phyloP scores from a whole-genome alignment of 2,113 vertebrate species.

The Lepus europaeus region DNA sequence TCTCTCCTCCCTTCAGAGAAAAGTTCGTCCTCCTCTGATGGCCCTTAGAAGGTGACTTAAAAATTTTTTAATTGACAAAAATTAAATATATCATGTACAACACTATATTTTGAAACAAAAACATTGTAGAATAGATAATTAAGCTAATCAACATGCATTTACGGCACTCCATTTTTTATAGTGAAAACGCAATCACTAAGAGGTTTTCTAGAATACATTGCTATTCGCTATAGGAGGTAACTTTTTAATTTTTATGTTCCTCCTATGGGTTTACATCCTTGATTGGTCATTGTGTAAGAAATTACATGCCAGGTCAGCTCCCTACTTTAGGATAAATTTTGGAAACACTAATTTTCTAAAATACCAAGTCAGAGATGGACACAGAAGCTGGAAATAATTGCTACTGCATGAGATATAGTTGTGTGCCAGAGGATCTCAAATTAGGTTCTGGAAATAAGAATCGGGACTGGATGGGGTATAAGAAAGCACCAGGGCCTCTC shows the following conservation, averaged over 20 bases:
- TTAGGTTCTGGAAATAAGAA: neutral
- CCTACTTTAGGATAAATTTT: conserved; percentile 14
- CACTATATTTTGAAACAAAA: neutral
- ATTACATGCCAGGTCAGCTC: neutral
- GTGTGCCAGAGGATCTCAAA: neutral
- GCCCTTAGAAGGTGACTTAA: neutral
- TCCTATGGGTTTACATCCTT: neutral
- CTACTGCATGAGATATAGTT: neutral
- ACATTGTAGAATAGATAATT: neutral
- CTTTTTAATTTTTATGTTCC: neutral
- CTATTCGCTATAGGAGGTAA: neutral
- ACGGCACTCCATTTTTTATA: neutral
- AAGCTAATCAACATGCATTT: neutral
- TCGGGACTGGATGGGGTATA: neutral
- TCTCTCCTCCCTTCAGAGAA: too few relatives aligned
- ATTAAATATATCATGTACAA: neutral
- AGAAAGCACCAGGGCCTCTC: neutral
- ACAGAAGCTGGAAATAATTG: conserved; percentile 17
- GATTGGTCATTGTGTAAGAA: neutral
- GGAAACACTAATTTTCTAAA: conserved; percentile 39
- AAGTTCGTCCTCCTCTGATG: too few relatives aligned
- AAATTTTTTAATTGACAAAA: neutral
- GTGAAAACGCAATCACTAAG: neutral
- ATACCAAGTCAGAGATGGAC: neutral
- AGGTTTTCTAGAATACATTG: neutral